phyloP scores from a whole-genome alignment of 2,113 vertebrate genomes.

The Ceuthmochares aereus region DNA sequence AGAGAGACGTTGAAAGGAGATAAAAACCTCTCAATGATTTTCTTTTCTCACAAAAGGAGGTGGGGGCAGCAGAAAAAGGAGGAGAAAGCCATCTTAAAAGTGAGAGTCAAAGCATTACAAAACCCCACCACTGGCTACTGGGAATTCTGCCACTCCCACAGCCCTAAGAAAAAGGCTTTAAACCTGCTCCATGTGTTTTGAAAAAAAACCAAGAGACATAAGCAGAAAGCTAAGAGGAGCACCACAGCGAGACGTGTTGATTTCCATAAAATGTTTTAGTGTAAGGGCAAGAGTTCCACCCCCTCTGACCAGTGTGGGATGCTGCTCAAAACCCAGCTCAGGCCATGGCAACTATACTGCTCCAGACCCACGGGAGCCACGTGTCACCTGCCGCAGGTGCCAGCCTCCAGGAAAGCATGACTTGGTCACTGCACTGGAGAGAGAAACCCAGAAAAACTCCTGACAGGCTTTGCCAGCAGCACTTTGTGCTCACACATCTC shows the following conservation, averaged over 20 bases:
- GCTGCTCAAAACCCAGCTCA: not conserved
- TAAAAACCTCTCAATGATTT: not conserved
- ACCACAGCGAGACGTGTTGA: not conserved
- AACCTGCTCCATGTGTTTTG: not conserved
- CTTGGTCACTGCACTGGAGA: not conserved
- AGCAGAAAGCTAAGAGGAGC: not conserved
- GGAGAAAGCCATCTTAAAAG: not conserved
- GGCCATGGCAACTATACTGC: not conserved
- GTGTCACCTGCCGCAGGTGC: not conserved
- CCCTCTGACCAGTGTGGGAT: not conserved
- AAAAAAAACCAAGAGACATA: not conserved
- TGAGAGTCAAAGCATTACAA: not conserved
- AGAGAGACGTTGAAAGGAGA: not conserved
- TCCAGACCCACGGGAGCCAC: not conserved
- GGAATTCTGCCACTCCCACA: not conserved
- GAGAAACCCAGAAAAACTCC: not conserved
- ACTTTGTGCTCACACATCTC: not conserved
- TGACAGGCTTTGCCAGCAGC: not conserved
- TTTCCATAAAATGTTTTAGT: not conserved
- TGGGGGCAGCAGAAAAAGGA: not conserved
- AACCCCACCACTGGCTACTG: not conserved
- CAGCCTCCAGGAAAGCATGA: not conserved
- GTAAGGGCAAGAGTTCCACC: not conserved
- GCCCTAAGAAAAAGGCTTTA: not conserved
- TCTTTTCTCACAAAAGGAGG: not conserved